A percentile compares a stretch with the other conserved stretches of the same genome.
Conservation (phyloP, 2,888 invertebrate genomes). For the Ichneumoninae sp. region DNA sequence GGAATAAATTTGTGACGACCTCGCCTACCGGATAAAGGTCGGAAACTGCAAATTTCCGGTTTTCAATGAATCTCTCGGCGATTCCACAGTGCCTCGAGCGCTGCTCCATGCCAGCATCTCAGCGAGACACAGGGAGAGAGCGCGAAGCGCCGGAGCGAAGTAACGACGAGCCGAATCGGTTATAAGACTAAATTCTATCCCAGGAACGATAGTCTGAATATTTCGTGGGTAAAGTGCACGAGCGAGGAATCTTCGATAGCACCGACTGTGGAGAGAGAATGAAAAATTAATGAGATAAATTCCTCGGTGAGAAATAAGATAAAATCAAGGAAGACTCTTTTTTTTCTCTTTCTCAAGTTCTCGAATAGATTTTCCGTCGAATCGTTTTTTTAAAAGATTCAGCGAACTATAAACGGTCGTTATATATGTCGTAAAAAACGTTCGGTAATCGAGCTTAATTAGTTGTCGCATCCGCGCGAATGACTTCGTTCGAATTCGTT, state of each 20-base stretch:
- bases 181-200: constrained; percentile 28
- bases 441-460: constrained; percentile 61
- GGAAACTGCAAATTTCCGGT: constrained; percentile 69
- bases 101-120: constrained; percentile 9
- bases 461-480: constrained; percentile 56
- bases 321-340: background rate
- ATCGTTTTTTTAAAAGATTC: constrained; percentile 8
- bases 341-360: background rate
- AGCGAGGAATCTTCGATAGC: constrained; percentile 26
- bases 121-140: background rate
- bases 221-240: constrained; percentile 9
- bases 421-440: constrained; percentile 34
- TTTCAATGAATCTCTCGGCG: constrained; percentile 62
- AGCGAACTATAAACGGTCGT: background rate
- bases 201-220: constrained; percentile 22
- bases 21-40: constrained; percentile 66
- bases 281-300: constrained; percentile 61
- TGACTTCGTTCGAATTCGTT: constrained; percentile 55
- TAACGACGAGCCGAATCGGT: constrained; percentile 24
- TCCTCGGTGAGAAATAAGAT: constrained; percentile 34
- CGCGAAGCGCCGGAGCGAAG: background rate
- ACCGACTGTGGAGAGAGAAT: constrained; percentile 41
- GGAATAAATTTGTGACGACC: constrained; percentile 64
- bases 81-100: constrained; percentile 33
- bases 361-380: background rate